These are phyloP conservation scores for Diuraphis noxia DNA, from an alignment of 1,140 invertebrate genomes.

Conservation along the genomic window DNA sequence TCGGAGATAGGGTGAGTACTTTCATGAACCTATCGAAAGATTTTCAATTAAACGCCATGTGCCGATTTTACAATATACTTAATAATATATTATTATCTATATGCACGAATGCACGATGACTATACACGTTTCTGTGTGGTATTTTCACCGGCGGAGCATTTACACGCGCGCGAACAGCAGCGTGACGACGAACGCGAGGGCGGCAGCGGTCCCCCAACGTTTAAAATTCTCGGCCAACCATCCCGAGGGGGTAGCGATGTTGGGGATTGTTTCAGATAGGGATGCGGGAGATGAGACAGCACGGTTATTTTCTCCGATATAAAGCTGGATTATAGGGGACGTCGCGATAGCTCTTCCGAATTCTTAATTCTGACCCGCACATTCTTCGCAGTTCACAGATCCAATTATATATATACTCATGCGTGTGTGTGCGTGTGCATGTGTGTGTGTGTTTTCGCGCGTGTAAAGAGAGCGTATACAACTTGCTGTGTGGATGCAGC, in stretches of 20 bases:
- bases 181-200: background rate
- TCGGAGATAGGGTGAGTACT: background rate
- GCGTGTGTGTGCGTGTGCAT: background rate
- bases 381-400: background rate
- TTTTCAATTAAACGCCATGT: background rate
- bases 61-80: background rate
- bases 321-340: background rate
- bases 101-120: background rate
- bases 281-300: background rate
- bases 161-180: background rate
- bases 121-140: background rate
- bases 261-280: background rate
- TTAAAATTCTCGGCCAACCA: background rate
- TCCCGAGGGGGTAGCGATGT: background rate
- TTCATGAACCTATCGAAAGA: background rate
- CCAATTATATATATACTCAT: background rate
- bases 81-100: background rate
- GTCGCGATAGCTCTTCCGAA: slow-evolving; percentile 9
- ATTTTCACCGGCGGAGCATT: background rate
- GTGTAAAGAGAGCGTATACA: background rate
- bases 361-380: slow-evolving; percentile 35
- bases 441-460: background rate
- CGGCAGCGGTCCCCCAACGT: background rate
- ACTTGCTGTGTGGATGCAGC: background rate
- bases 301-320: background rate